phyloP scores from a whole-genome alignment of 2,888 invertebrate species.

The Lasioglossum lativentre region DNA sequence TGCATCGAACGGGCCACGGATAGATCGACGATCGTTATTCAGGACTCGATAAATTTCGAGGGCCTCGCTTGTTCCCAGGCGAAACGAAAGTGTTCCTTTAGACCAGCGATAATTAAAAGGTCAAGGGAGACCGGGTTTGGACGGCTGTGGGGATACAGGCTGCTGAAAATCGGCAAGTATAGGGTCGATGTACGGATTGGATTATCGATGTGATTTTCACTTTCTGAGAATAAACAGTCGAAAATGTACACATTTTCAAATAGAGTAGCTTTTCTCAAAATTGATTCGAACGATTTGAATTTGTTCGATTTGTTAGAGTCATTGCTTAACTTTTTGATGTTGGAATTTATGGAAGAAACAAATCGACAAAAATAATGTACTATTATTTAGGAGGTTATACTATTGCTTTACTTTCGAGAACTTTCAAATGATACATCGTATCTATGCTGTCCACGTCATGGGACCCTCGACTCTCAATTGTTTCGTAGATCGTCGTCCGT shows the following conservation, averaged over 20 bases:
- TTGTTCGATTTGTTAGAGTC: not conserved
- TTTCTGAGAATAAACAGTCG: not conserved
- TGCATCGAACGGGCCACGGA: slow-evolving; percentile 47
- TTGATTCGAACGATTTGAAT: no score
- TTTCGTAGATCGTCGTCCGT: no score
- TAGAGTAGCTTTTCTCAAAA: not conserved
- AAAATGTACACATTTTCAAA: not conserved
- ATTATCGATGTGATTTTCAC: not conserved
- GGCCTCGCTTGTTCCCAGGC: not conserved
- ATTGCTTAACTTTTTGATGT: not conserved
- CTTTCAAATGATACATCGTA: no score
- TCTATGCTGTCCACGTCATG: no score
- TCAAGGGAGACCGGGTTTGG: not conserved
- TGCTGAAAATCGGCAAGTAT: not conserved
- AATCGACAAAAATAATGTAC: no score
- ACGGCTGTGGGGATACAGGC: not conserved
- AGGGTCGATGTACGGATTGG: not conserved
- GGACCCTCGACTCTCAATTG: no score
- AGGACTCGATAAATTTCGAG: slow-evolving; percentile 44
- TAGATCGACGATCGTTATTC: slow-evolving; percentile 55
- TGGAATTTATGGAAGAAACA: no score
- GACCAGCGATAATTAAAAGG: not conserved
- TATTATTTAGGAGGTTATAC: no score
- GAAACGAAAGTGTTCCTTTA: not conserved
- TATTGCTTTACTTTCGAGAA: no score